Percentiles rank a stretch among this genome's conserved stretches.
Evolutionary conservation across 2,113 vertebrate species (phyloP).

Genomic region (Phrynosoma blainvillii): DNA sequence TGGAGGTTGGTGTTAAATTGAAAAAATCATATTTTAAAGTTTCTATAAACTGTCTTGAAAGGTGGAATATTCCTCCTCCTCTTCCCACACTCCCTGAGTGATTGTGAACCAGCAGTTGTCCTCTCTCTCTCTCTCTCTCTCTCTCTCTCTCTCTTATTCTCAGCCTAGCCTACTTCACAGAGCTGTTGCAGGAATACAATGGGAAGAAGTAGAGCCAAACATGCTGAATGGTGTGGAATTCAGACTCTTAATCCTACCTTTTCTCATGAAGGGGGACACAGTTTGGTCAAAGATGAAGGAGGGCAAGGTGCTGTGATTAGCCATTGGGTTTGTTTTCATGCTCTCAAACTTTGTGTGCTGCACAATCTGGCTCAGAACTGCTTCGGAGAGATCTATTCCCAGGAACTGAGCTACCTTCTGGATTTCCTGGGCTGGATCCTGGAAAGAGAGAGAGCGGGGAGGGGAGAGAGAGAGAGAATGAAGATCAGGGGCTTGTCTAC

Average conservation of each 20-base stretch:
- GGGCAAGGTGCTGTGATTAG: conserved; percentile 78
- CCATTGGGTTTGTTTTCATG: conserved; percentile 86
- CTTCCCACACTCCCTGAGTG: too few species aligned
- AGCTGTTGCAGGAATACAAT: too few species aligned
- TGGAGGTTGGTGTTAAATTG: too few species aligned
- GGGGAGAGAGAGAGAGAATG: too few species aligned
- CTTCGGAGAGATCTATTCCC: conserved; percentile 73
- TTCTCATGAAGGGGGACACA: conserved; percentile 38
- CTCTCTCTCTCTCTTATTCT: too few species aligned
- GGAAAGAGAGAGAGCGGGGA: not conserved
- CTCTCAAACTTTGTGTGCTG: conserved; percentile 79
- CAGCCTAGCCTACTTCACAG: not conserved
- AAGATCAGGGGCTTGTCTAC: too few species aligned
- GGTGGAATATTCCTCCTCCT: too few species aligned
- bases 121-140: too few species aligned
- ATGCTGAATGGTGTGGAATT: too few species aligned
- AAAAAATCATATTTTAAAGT: too few species aligned
- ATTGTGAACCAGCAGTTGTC: too few species aligned
- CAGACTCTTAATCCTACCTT: conserved; percentile 4
- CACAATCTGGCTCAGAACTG: conserved; percentile 74
- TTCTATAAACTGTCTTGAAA: too few species aligned
- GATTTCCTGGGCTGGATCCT: conserved; percentile 80
- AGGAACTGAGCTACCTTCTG: conserved; percentile 78
- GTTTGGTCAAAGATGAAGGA: conserved; percentile 37
- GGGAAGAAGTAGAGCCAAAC: not conserved